Evolutionary conservation across 1,140 invertebrate species (phyloP).

Genomic region (Drosophila bifasciata): DNA sequence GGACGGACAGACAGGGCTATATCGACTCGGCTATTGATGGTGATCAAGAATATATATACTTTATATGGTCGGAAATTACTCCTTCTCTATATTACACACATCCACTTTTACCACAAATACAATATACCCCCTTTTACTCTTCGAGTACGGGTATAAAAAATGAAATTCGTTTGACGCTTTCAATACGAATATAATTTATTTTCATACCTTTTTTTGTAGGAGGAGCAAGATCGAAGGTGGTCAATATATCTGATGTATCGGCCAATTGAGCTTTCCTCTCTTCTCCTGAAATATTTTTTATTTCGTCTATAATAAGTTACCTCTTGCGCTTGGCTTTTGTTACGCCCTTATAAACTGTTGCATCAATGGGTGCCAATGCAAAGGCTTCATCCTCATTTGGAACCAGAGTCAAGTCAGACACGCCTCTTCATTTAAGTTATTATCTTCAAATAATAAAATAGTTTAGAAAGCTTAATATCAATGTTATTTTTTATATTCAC

Average conservation of each 20-base stretch:
- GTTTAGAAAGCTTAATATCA: not conserved
- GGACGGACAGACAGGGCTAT: too few relatives aligned
- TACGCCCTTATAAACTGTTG: slow-evolving; percentile 92
- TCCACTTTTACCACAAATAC: too few relatives aligned
- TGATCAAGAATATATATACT: too few relatives aligned
- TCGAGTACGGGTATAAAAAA: too few relatives aligned
- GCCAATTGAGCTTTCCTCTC: slow-evolving; percentile 99
- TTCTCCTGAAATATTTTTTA: slow-evolving; percentile 99
- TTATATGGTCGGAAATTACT: too few relatives aligned
- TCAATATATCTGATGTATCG: slow-evolving; percentile 98
- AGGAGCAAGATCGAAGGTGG: slow-evolving; percentile 98
- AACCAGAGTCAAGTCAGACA: slow-evolving; percentile 89
- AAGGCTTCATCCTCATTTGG: slow-evolving; percentile 98
- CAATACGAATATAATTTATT: slow-evolving; percentile 76
- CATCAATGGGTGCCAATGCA: slow-evolving; percentile 96
- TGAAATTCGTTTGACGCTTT: not conserved
- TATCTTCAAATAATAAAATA: slow-evolving; percentile 38
- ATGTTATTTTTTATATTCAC: not conserved
- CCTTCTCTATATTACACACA: too few relatives aligned
- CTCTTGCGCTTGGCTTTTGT: slow-evolving; percentile 96
- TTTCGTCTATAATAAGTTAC: slow-evolving; percentile 99
- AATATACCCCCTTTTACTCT: too few relatives aligned
- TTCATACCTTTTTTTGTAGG: slow-evolving; percentile 91
- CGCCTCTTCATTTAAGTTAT: slow-evolving; percentile 43
- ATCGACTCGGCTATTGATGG: too few relatives aligned